These are phyloP conservation scores for Ophraella communa DNA, from an alignment of 2,888 invertebrate genomes.

Conservation along the genomic window DNA sequence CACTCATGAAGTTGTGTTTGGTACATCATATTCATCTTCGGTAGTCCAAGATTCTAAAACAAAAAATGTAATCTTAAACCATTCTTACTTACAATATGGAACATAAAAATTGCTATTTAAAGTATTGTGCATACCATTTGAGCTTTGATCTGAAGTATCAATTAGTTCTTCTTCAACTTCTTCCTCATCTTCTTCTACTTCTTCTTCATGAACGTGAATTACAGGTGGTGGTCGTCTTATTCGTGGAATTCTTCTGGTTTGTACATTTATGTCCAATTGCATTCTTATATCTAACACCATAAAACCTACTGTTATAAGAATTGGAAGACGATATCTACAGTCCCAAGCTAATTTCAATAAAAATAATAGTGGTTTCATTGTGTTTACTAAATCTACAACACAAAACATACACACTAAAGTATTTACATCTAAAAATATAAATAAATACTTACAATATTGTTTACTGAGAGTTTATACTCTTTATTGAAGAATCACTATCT, in stretches of 20 bases:
- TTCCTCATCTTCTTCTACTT: neutral
- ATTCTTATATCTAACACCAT: slow-evolving; percentile 72
- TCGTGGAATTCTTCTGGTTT: slow-evolving; percentile 55
- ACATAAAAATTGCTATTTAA: too few species aligned
- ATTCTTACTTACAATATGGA: too few species aligned
- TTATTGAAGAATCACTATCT: slow-evolving; percentile 33
- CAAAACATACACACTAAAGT: neutral
- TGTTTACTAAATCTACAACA: slow-evolving; percentile 5
- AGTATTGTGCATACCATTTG: slow-evolving; percentile 41
- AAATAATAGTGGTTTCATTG: slow-evolving; percentile 63
- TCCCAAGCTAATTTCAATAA: slow-evolving; percentile 76
- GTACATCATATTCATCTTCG: slow-evolving; percentile 46
- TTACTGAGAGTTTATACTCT: slow-evolving; percentile 3
- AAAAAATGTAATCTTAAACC: neutral
- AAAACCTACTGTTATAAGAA: slow-evolving; percentile 70
- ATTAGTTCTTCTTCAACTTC: neutral
- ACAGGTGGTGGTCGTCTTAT: slow-evolving; percentile 26
- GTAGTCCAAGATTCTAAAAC: slow-evolving; percentile 44
- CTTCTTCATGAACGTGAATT: neutral
- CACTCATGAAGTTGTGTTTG: slow-evolving; percentile 45
- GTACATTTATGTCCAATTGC: slow-evolving; percentile 72
- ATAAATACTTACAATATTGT: slow-evolving; percentile 8
- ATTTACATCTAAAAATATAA: neutral
- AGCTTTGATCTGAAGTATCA: slow-evolving; percentile 11
- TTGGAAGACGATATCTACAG: slow-evolving; percentile 70